Evolutionary conservation across 2,113 vertebrate species (phyloP), one percentile per base, ranked within the genome.

Genomic region (Anhinga rufa): DNA sequence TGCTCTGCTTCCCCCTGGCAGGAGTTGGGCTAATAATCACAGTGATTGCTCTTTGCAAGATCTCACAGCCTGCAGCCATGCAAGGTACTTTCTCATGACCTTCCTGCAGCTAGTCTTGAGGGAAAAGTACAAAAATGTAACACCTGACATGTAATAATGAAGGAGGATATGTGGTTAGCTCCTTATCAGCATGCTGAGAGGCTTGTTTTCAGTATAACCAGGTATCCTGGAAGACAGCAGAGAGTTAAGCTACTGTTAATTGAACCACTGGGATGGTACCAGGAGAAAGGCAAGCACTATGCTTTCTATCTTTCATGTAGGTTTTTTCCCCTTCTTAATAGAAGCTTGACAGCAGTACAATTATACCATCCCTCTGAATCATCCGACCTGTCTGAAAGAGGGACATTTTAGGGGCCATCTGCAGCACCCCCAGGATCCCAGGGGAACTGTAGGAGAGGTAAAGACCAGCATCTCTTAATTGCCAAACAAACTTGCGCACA

Each of bases 221-320:
- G 31, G 42, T 66, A 3, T 7, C 51, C 40, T 86, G 48, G 54
- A 34, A 57, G 54, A 25, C 18, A 81, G 29, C 24, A 77, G 60
- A 40, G 62, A 49, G 52, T 57, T 66, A 61, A 29, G 29, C 13
- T 58, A 12, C 49, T 58, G 34, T 13, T 75, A 46, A 48, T 1
- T 34, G 70, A 90, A 36, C 14, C 44, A 20, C 62, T 36, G 79
- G 68, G 57, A 24, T 34, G 65, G 71, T 1, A 60, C 7, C 68
- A 66, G 72, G 60, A 78, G 24, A 34, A 55, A 92, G 29, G 57
- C 55, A 84, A 62, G 26, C 72, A 72, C 12, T 2, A 8, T 5
- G 17, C n/a, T 85, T 66, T 32, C 25, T 21, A 4, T 44, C 49
- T 34, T 44, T 6, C 4, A 7, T 3, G 2, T 0, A 40, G 9